Evolutionary conservation across 1,140 invertebrate species (phyloP).

Genomic region (Heterodera carotae): DNA sequence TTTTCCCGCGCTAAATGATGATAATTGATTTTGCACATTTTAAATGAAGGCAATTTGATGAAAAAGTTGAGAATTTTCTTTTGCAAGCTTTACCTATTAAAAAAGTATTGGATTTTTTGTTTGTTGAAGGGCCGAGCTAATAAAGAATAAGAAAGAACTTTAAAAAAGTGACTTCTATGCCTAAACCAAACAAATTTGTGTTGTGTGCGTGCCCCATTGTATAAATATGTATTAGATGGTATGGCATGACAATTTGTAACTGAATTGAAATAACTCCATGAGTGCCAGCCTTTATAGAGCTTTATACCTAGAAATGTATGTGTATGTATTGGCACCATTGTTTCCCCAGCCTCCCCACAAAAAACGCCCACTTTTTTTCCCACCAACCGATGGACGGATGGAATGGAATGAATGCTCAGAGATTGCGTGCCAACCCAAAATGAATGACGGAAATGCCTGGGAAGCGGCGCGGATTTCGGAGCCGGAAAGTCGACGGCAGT

Average conservation of each 20-base stretch:
- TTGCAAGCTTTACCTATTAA: too few species aligned
- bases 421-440: slow-evolving; percentile 16
- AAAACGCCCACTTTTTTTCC: neutral
- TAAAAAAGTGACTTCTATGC: too few species aligned
- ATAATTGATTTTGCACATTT: neutral
- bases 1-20: neutral
- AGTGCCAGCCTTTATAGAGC: too few species aligned
- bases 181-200: too few species aligned
- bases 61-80: neutral
- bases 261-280: neutral
- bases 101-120: too few species aligned
- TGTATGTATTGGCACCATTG: neutral
- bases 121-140: too few species aligned
- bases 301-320: too few species aligned
- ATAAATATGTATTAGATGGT: too few species aligned
- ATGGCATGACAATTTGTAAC: too few species aligned
- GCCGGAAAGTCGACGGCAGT: slow-evolving; percentile 1
- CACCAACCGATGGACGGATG: neutral
- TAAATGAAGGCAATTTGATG: neutral
- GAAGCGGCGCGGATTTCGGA: neutral
- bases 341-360: neutral
- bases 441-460: neutral
- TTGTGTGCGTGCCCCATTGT: neutral
- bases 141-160: too few species aligned
- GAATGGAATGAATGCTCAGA: neutral